Percentiles rank a stretch among this genome's conserved stretches.
Evolutionary conservation across 1,140 invertebrate species (phyloP).

Genomic region (Brachionus rotundiformis): DNA sequence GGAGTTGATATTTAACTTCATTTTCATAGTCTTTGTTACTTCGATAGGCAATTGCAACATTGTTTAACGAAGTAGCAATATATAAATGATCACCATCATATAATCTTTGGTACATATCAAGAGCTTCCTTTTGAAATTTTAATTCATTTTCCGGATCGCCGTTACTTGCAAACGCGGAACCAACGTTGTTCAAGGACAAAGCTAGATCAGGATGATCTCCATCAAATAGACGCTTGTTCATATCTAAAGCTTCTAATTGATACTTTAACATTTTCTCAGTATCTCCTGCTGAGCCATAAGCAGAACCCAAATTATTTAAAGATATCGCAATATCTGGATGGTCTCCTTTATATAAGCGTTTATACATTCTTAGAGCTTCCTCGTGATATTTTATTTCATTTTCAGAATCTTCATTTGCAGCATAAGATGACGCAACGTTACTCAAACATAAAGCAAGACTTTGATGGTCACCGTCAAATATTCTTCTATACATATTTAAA

Average conservation of each 20-base stretch:
- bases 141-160: slow-evolving; percentile 17
- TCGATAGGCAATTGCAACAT: slow-evolving; percentile 23
- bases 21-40: slow-evolving; percentile 23
- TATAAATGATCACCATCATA: slow-evolving; percentile 46
- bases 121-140: slow-evolving; percentile 43
- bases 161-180: not conserved
- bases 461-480: slow-evolving; percentile 8
- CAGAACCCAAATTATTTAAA: slow-evolving; percentile 15
- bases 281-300: not conserved
- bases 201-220: slow-evolving; percentile 23
- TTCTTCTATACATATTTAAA: not conserved
- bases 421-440: slow-evolving; percentile 23
- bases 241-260: slow-evolving; percentile 39
- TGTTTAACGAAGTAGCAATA: slow-evolving; percentile 35
- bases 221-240: slow-evolving; percentile 30
- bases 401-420: not conserved
- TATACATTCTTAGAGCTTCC: slow-evolving; percentile 25
- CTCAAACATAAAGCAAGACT: not conserved
- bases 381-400: slow-evolving; percentile 24
- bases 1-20: slow-evolving; percentile 25
- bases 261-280: slow-evolving; percentile 20
- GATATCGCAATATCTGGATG: slow-evolving; percentile 45
- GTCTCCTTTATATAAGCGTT: not conserved
- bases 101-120: slow-evolving; percentile 24
- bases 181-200: slow-evolving; percentile 42